phyloP scores from a whole-genome alignment of 30 jellyfish, hydroid and myxozoan genomes.

The Haliclystus octoradiatus region DNA sequence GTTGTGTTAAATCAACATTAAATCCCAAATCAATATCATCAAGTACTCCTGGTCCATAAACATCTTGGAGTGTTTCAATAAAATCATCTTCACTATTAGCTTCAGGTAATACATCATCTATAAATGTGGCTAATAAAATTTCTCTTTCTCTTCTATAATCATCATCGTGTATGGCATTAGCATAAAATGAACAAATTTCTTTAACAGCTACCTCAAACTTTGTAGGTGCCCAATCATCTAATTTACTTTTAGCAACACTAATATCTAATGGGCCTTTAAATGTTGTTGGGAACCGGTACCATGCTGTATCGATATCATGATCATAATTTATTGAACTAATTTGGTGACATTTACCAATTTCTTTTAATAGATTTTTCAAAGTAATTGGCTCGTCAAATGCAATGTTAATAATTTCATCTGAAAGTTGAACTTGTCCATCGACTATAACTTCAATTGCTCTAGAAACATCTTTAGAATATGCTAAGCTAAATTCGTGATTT shows the following conservation, averaged over 20 bases:
- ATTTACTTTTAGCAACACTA: slow-evolving; percentile 17
- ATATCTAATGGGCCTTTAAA: slow-evolving; percentile 71
- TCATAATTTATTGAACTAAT: slow-evolving; percentile 17
- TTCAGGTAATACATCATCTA: slow-evolving; percentile 60
- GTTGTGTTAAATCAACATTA: background rate
- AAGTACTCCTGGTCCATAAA: slow-evolving; percentile 69
- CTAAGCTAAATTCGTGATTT: slow-evolving; percentile 66
- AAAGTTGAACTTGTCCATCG: slow-evolving; percentile 14
- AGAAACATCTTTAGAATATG: slow-evolving; percentile 74
- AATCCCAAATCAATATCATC: slow-evolving; percentile 67
- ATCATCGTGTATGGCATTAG: slow-evolving; percentile 72
- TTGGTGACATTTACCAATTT: slow-evolving; percentile 25
- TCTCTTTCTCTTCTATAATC: slow-evolving; percentile 63
- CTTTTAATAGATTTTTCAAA: slow-evolving; percentile 19
- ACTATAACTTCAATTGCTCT: slow-evolving; percentile 30
- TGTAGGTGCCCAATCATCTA: slow-evolving; percentile 56
- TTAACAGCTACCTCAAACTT: slow-evolving; percentile 41
- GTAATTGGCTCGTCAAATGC: slow-evolving; percentile 63
- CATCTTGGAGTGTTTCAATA: slow-evolving; percentile 35
- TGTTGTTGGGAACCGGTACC: slow-evolving; percentile 69
- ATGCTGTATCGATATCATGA: slow-evolving; percentile 51
- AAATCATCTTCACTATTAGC: slow-evolving; percentile 58
- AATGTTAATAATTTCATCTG: slow-evolving; percentile 49
- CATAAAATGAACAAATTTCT: slow-evolving; percentile 61
- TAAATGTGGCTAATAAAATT: slow-evolving; percentile 64